Percentiles rank a stretch among this genome's conserved stretches.
phyloP scores from a whole-genome alignment of 2,113 vertebrate genomes.

The Gallinago media region DNA sequence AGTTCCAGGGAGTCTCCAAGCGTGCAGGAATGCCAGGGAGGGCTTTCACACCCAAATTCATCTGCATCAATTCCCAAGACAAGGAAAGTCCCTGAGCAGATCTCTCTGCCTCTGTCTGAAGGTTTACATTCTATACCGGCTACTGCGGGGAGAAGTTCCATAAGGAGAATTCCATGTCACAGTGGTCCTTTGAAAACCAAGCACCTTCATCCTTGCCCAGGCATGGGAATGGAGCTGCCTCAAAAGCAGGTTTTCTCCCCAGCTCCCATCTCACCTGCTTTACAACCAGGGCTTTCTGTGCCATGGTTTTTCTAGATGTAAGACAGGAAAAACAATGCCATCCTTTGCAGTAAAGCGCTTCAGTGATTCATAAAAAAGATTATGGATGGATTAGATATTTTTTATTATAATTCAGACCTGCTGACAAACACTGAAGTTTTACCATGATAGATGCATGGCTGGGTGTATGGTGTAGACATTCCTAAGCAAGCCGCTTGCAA shows the following conservation, averaged over 20 bases:
- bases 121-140: background rate
- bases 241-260: background rate
- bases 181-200: background rate
- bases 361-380: background rate
- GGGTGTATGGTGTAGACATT: slow-evolving; percentile 38
- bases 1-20: background rate
- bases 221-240: background rate
- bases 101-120: fast-evolving
- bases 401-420: background rate
- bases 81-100: background rate
- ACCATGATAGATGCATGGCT: slow-evolving; percentile 14
- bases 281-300: background rate
- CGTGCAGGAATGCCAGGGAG: background rate
- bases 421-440: slow-evolving; percentile 28
- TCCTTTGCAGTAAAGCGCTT: background rate
- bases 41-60: background rate
- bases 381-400: background rate
- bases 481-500: background rate
- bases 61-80: background rate
- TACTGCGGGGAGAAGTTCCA: background rate
- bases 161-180: background rate
- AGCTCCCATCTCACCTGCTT: background rate
- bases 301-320: background rate
- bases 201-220: background rate
- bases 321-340: background rate